A percentile compares a stretch with the other conserved stretches of the same genome.
phyloP scores from a whole-genome alignment of 2,888 invertebrate species.

The Patella depressa region DNA sequence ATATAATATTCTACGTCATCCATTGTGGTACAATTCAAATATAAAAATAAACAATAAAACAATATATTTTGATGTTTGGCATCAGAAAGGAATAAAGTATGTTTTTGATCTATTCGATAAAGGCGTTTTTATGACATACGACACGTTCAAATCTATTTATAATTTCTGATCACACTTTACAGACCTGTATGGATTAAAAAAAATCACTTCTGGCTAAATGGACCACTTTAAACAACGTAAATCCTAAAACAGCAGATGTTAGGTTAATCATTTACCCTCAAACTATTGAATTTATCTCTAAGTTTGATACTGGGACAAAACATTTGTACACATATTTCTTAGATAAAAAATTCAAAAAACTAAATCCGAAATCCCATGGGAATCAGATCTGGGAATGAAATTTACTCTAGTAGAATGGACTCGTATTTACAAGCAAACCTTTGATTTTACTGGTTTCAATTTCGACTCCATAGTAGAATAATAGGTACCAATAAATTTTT shows the following conservation, averaged over 20 bases:
- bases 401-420: neutral
- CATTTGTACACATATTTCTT: neutral
- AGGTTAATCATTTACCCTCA: neutral
- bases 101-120: slow-evolving; percentile 2
- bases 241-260: neutral
- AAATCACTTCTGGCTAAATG: slow-evolving; percentile 2
- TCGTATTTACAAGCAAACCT: slow-evolving; percentile 4
- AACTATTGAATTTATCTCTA: neutral
- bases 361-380: neutral
- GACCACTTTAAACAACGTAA: neutral
- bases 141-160: neutral
- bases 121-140: neutral
- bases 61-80: neutral
- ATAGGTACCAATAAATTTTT: no score
- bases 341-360: neutral
- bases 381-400: neutral
- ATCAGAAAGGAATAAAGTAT: slow-evolving; percentile 2
- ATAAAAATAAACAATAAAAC: slow-evolving; percentile 7
- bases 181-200: neutral
- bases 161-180: neutral
- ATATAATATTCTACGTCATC: neutral
- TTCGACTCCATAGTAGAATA: no score
- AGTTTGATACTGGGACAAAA: neutral
- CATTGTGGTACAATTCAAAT: slow-evolving; percentile 1
- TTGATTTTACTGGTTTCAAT: neutral